These are phyloP conservation scores for Spinus pinus DNA, from an alignment of 2,797 vertebrate genomes.

Conservation along the genomic window DNA sequence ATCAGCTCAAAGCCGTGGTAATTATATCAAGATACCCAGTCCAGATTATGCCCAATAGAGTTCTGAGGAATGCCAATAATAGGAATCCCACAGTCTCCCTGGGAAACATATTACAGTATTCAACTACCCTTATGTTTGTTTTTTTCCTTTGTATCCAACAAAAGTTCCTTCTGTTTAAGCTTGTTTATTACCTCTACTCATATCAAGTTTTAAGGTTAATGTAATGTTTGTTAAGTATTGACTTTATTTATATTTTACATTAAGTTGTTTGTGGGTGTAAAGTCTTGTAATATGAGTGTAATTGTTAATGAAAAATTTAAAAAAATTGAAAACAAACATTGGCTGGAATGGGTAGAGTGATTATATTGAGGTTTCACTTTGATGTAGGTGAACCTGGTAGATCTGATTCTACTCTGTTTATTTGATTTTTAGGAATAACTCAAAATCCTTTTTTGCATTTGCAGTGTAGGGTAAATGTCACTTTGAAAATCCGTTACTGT, in stretches of 20 bases:
- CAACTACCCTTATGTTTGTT: background rate
- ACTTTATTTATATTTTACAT: background rate
- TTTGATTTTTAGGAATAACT: background rate
- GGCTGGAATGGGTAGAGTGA: background rate
- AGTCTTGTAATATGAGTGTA: background rate
- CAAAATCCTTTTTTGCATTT: background rate
- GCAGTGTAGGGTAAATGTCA: background rate
- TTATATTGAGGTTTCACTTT: background rate
- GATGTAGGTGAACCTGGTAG: background rate
- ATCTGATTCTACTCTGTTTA: background rate
- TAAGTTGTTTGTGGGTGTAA: background rate
- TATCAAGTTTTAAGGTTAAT: background rate
- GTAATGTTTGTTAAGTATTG: background rate
- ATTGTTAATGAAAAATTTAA: background rate
- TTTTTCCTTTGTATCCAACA: background rate
- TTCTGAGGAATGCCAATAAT: background rate
- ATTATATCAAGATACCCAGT: background rate
- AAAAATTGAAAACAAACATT: background rate
- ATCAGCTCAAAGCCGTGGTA: background rate
- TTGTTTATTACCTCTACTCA: background rate
- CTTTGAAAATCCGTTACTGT: background rate
- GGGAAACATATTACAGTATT: background rate
- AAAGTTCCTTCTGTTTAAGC: background rate
- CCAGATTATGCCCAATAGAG: background rate
- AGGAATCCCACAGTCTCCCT: background rate